Evolutionary conservation across 2,113 vertebrate genomes (phyloP), one percentile per base, ranked within the genome.

Genomic region (Saccopteryx leptura): DNA sequence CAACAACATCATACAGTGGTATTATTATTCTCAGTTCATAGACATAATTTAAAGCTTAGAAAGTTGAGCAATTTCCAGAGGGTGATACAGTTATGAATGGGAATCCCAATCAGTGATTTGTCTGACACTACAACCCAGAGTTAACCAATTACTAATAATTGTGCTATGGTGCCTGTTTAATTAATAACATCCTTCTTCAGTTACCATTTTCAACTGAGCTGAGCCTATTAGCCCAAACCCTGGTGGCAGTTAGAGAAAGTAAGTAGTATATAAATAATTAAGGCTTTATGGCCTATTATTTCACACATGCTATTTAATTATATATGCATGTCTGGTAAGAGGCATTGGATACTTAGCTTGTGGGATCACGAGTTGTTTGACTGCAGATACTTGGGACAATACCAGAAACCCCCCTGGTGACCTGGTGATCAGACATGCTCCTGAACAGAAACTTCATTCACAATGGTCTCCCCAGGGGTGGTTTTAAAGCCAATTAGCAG

Each of bases 81-180:
- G 52, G 39, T 31, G n/a, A 52, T 50, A 86, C 9, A 69, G 1
- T 83, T 94, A 60, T 60, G 65, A 92, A 74, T 39, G 19, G 52
- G 12, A 66, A 52, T 78, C 61, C 90, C 50, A 39, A 68, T 69
- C 61, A 80, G 39, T 54, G 65, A 61, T 56, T 65, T 81, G 1
- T 86, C 81, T 85, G 78, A 81, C n/a, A 91, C 13, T 80, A 61
- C 72, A 96, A 85, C n/a, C 18, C 81, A 85, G 28, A 71, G 71
- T 88, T 81, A 97, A 88, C 56, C 54, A 96, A 69, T 92, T 80
- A 95, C 80, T 94, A 88, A 93, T 63, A n/a, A 81, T 65, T 74
- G 72, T 63, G 21, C 21, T 78, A 81, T 58, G 6, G 28, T 56
- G 19, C 8, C 56, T 90, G 5, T 82, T 95, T 87, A 95, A 95